phyloP scores from a whole-genome alignment of 2,888 invertebrate genomes.

The Troides helena region DNA sequence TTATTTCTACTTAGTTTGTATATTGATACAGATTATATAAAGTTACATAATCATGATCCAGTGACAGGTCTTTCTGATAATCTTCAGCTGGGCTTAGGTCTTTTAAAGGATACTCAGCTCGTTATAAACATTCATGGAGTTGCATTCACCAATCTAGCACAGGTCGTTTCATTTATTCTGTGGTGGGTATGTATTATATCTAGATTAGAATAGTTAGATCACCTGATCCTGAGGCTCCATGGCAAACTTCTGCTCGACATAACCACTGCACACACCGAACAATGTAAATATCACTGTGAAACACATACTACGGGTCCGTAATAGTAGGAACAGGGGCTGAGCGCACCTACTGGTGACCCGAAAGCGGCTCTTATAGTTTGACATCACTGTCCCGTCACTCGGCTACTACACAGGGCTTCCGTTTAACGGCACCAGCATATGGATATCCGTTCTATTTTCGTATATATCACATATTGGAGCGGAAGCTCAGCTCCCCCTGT shows the following conservation, averaged over 20 bases:
- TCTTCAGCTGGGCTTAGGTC: too few relatives aligned
- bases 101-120: too few relatives aligned
- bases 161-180: too few relatives aligned
- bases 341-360: conserved; percentile 64
- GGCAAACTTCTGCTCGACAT: conserved; percentile 89
- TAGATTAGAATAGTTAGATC: conserved; percentile 13
- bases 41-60: too few relatives aligned
- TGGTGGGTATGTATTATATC: too few relatives aligned
- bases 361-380: conserved; percentile 50
- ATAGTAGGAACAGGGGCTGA: conserved; percentile 61
- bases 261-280: conserved; percentile 61
- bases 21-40: too few relatives aligned
- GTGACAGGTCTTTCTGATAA: too few relatives aligned
- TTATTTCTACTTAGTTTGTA: too few relatives aligned
- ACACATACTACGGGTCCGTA: conserved; percentile 62
- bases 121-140: too few relatives aligned
- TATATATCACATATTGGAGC: conserved; percentile 64
- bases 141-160: too few relatives aligned
- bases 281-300: conserved; percentile 42
- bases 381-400: conserved; percentile 48
- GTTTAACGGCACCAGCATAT: conserved; percentile 47
- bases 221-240: conserved; percentile 93
- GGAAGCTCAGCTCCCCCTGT: conserved; percentile 58
- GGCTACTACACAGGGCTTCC: conserved; percentile 31
- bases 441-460: conserved; percentile 59